Base-by-base conservation (phyloP, 92 coral and sea anemone genomes). In the Parazoanthus darwini region DNA sequence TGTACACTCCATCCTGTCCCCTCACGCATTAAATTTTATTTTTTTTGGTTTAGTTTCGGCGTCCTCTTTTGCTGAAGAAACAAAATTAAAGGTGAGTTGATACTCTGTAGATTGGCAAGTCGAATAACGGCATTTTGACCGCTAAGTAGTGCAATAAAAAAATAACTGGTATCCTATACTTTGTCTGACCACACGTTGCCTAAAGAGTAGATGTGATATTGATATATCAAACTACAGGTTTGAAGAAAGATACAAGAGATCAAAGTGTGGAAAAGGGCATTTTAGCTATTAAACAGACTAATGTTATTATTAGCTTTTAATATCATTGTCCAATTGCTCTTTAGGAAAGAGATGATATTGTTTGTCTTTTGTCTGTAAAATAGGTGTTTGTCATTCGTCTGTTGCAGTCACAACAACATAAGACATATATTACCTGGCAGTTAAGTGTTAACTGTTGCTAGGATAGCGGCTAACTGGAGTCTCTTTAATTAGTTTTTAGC, bases 401-500 rank as follows among this genome's bases (percentile, higher is more conserved):
- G 1, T 48, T 46, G 44, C 66, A 71, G 79, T 84, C 87, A 84
- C 87, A 78, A 84, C 66, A 84, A 84, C 66, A 46, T 54, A 25
- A 66, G 79, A 71, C 42, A 26, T 6, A 42, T 37, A 84, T 71
- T 84, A 50, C 87, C 79, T 18, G 33, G n/a, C 23, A 46, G 33
- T 29, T 25, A 71, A 58, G 38, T 72, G 87, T 71, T 36, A 70
- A 71, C 79, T 68, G 87, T 84, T 84, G 87, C 87, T 71, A 84
- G 77, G 87, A 25, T 43, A 8, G 78, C 22, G 16, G 26, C 87
- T 70, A 84, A 84, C 79, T 6, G 26, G 8, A 70, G 7, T 7
- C 20, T 22, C 42, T 83, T 84, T 80, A 43, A 84, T 85, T 73
- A 94, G 96, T 94, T 94, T 88, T 58, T 94, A 76, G 95, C 94